Evolutionary conservation across 2,797 vertebrate species (phyloP).

Genomic region (Pitangus sulphuratus): DNA sequence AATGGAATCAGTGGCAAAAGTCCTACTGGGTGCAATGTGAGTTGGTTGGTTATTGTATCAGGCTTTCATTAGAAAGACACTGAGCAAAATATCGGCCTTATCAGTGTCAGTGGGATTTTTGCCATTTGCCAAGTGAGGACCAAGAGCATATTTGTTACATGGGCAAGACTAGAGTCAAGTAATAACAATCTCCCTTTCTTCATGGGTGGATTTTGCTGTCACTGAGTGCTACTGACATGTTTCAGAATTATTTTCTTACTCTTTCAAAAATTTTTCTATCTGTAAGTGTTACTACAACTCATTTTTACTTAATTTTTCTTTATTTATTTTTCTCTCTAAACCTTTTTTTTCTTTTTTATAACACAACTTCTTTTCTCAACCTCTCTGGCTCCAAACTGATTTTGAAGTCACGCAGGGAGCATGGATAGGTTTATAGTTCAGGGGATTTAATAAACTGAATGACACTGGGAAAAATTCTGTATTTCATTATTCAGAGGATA

Average conservation of each 20-base stretch:
- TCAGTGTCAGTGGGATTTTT: background rate
- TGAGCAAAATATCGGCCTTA: rapidly evolving
- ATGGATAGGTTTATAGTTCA: background rate
- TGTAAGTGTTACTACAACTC: background rate
- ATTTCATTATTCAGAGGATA: background rate
- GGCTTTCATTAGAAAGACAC: background rate
- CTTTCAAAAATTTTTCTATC: background rate
- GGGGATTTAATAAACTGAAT: background rate
- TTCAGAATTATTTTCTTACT: background rate
- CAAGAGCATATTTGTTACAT: background rate
- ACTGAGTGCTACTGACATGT: background rate
- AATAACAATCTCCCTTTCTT: background rate
- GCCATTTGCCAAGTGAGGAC: background rate
- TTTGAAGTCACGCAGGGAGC: background rate
- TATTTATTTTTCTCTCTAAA: background rate
- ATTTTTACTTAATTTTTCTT: background rate
- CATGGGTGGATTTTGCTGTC: background rate
- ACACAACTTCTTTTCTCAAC: background rate
- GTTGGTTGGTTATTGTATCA: background rate
- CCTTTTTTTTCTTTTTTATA: background rate
- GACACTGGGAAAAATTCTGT: background rate
- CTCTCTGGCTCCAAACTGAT: background rate
- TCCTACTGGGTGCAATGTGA: background rate
- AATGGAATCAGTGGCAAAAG: background rate
- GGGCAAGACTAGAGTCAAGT: background rate